phyloP scores from a whole-genome alignment of 2,888 invertebrate species.

The Cryptocephalus moraei region DNA sequence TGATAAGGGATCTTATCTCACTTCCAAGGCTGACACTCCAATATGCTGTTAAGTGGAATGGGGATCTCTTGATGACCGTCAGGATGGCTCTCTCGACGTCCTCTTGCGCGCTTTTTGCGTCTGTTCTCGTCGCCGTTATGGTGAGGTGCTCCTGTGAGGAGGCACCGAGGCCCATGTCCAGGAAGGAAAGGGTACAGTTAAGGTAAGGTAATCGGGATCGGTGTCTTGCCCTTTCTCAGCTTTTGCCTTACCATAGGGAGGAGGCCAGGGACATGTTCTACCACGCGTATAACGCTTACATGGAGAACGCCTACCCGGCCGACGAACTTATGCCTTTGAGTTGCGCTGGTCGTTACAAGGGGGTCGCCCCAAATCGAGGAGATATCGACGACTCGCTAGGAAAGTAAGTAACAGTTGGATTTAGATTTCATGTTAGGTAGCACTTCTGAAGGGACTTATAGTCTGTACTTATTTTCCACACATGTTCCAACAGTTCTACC shows the following conservation, averaged over 20 bases:
- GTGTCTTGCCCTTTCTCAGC: background rate
- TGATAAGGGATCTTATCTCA: background rate
- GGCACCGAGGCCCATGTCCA: background rate
- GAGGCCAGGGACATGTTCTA: slow-evolving; percentile 93
- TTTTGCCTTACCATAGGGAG: slow-evolving; percentile 50
- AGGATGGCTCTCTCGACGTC: background rate
- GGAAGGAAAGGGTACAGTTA: background rate
- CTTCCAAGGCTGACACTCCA: background rate
- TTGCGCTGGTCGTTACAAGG: slow-evolving; percentile 86
- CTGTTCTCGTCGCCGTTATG: background rate
- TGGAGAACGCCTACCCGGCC: slow-evolving; percentile 96
- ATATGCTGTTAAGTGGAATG: background rate
- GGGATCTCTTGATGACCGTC: background rate
- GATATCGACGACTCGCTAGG: slow-evolving; percentile 95
- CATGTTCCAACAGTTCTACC: no score
- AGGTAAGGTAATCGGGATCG: background rate
- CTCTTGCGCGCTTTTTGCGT: background rate
- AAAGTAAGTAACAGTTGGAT: slow-evolving; percentile 60
- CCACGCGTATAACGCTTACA: slow-evolving; percentile 91
- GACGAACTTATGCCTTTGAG: slow-evolving; percentile 97
- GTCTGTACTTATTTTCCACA: no score
- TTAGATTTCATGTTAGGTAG: no score
- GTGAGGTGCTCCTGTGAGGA: background rate
- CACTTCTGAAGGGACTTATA: no score
- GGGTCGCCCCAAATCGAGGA: slow-evolving; percentile 81